A percentile compares a stretch with the other conserved stretches of the same genome.
phyloP scores from a whole-genome alignment of 2,888 invertebrate genomes.

The Willowsia nigromaculata region DNA sequence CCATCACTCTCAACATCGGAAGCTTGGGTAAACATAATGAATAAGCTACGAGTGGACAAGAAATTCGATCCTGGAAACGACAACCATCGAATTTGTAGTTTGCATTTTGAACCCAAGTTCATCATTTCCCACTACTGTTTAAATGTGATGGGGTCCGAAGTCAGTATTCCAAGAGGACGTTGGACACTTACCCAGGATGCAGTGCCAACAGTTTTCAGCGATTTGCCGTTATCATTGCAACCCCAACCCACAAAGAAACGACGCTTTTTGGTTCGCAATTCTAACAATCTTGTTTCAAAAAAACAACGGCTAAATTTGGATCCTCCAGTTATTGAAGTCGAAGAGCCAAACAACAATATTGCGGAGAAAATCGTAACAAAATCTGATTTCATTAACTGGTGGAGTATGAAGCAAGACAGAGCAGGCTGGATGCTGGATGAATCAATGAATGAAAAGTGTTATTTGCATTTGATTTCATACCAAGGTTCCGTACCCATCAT shows the following conservation, averaged over 20 bases:
- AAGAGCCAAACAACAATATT: too few relatives aligned
- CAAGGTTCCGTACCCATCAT: too few relatives aligned
- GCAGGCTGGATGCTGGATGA: too few relatives aligned
- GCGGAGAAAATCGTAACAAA: too few relatives aligned
- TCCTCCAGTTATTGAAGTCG: too few relatives aligned
- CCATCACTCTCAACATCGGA: neutral
- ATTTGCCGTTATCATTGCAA: neutral
- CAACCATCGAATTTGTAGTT: neutral
- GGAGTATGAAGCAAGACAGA: too few relatives aligned
- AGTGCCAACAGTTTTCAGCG: neutral
- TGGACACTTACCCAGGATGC: neutral
- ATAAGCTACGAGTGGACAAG: neutral
- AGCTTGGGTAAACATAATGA: neutral
- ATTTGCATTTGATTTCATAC: too few relatives aligned
- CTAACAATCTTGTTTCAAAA: too few relatives aligned
- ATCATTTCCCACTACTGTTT: neutral
- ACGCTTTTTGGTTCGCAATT: neutral
- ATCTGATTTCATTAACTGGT: too few relatives aligned
- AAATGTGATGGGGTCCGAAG: neutral
- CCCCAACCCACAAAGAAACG: neutral
- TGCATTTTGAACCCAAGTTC: neutral
- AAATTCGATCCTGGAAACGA: neutral
- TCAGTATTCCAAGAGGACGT: neutral
- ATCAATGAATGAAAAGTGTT: too few relatives aligned
- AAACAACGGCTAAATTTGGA: too few relatives aligned